Conservation (phyloP, 2,797 vertebrate genomes). For the Harpagifer antarcticus region DNA sequence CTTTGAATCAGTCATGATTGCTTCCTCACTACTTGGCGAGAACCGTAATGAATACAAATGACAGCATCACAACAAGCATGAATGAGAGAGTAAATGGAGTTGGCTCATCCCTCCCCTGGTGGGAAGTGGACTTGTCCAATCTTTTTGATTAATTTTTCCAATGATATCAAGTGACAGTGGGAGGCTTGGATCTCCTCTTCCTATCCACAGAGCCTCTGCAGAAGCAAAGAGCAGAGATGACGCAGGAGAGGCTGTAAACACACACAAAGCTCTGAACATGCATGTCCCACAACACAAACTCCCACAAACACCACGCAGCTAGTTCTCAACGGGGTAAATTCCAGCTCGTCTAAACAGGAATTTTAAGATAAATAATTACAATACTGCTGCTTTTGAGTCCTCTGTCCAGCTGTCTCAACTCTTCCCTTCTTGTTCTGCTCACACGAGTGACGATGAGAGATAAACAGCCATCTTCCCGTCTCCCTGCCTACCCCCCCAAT, state of each 20-base stretch:
- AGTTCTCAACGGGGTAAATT: constrained; percentile 20
- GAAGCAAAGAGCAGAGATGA: constrained; percentile 69
- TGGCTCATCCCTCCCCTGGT: constrained; percentile 15
- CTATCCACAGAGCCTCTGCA: constrained; percentile 53
- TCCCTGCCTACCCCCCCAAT: constrained; percentile 16
- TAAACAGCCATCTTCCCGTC: constrained; percentile 52
- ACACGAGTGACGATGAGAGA: constrained; percentile 49
- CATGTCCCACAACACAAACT: constrained; percentile 21
- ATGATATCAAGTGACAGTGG: constrained; percentile 60
- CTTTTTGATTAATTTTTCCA: constrained; percentile 60
- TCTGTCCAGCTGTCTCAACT: constrained; percentile 30
- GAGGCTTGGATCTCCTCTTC: constrained; percentile 51
- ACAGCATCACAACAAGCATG: constrained; percentile 23
- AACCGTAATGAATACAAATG: constrained; percentile 24
- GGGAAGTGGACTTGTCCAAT: constrained; percentile 40
- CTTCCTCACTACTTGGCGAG: constrained; percentile 15
- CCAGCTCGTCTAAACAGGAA: constrained; percentile 34
- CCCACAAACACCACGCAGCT: constrained; percentile 44
- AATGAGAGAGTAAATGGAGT: constrained; percentile 29
- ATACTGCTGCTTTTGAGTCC: constrained; percentile 29
- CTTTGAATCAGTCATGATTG: constrained; percentile 20
- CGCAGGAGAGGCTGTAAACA: constrained; percentile 58
- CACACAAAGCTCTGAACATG: constrained; percentile 35
- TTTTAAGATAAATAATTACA: constrained; percentile 59
- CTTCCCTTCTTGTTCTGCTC: constrained; percentile 28